Evolutionary conservation across 2,888 invertebrate species (phyloP), one percentile per base, ranked within the genome.

Genomic region (Hirudinaria manillensis): DNA sequence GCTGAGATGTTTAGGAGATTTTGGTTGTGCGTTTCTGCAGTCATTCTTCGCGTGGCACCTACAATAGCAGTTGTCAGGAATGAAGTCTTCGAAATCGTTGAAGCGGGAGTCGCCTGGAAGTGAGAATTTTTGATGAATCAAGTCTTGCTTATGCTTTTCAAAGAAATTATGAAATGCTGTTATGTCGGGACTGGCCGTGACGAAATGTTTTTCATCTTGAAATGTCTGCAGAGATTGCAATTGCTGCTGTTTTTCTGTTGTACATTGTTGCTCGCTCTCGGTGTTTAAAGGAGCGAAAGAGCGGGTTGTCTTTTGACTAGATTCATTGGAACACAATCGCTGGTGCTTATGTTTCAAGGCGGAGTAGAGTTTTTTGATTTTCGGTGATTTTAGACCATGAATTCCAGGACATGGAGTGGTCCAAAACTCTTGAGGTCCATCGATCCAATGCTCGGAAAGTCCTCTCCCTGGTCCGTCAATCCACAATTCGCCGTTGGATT

Each of bases 391-490:
- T 1, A 73, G 29, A 27, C 72, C 56, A 24, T 72, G 61, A 65
- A 32, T 56, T 13, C 73, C 73, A 16, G 56, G 34, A 36, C 34
- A 34, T n/a, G 55, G 56, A n/a, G 32, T 21, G n/a, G 56, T 27
- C 73, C 70, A 53, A 29, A 36, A 53, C 32, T 36, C 71, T 24
- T 45, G 61, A 3, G 29, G 56, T 65, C 65, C 71, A 34, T 34
- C 34, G 29, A 61, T 61, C 61, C 27, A 61, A 27, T 55, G 24
- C n/a, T 55, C 65, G 19, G 32, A 61, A n/a, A 72, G 27, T 24
- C 29, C 65, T 45, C 45, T 72, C n/a, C 45, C 70, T 3, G 75
- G 75, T 19, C 75, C 75, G 51, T 75, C 75, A 29, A 75, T 70
- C 75, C 75, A 75, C 19, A 71, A 66, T 51, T 75, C 75, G 29